Base-by-base conservation (phyloP, 2,888 invertebrate genomes). In the Panopea generosa region DNA sequence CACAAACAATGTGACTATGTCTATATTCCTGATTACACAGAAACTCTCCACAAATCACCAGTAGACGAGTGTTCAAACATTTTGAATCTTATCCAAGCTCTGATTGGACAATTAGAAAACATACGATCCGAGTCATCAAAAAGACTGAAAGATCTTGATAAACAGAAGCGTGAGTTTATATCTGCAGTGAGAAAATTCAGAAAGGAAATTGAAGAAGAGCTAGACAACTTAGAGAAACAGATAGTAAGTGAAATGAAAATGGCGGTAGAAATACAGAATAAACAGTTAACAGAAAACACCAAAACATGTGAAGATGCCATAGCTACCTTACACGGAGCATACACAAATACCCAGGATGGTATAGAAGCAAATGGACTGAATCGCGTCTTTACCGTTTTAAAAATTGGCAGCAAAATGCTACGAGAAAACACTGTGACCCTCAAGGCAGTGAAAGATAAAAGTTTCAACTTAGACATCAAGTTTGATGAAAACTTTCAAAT, bases 1-100 rank as follows among this genome's bases (percentile, higher is more conserved):
- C 77, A 77, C 55, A 72, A 77, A 43, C 60, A 63, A 14, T 77
- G 77, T 56, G 77, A 77, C 20, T 77, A 72, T 47, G 65, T 65
- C 14, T 77, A 77, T 20, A 73, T 77, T 18, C 77, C 77, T 0
- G 68, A 77, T 6, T 56, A 62, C 22, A 73, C 72, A 1, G 61
- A 68, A 29, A 29, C 33, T 26, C 53, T 69, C 16, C 33, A 59
- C 20, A 59, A 69, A 50, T 61, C 65, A 9, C 68, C 68, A 11
- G 22, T 16, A 0, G 60, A 65, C 18, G 71, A 72, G 27, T 72
- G 72, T 26, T 59, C 68, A 20, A 65, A 49, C 24, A 65, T 68
- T 47, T 40, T 77, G 14, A 68, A 72, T 45, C 61, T 69, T 18
- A 73, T 72, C 11, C 59, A 77, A 40, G 61, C 60, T 26, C 57